phyloP scores from a whole-genome alignment of 2,113 vertebrate species.

The Misgurnus anguillicaudatus region DNA sequence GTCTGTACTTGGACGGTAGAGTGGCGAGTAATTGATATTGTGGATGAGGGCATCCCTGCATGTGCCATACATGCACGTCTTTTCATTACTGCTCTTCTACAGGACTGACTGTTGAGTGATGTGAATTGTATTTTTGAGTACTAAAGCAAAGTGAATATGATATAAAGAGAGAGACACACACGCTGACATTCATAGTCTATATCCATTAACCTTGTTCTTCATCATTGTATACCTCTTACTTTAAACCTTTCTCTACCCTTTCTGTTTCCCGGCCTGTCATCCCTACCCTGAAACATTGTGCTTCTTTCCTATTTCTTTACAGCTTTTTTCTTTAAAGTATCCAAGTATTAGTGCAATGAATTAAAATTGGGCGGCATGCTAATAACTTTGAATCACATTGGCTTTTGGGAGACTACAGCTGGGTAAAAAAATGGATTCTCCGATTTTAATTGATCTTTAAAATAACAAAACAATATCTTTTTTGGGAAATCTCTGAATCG shows the following conservation, averaged over 20 bases:
- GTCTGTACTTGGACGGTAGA: not conserved
- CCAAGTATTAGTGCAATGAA: too few relatives aligned
- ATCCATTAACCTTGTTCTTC: slow-evolving; percentile 22
- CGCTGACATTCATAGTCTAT: slow-evolving; percentile 7
- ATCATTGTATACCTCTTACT: slow-evolving; percentile 3
- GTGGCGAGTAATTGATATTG: not conserved
- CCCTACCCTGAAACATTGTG: not conserved
- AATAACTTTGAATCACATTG: too few relatives aligned
- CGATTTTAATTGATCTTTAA: too few relatives aligned
- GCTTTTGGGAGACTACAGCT: too few relatives aligned
- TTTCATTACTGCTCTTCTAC: not conserved
- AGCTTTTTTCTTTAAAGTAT: too few relatives aligned
- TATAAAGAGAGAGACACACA: slow-evolving; percentile 3
- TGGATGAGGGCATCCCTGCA: not conserved
- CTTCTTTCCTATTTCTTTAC: slow-evolving; percentile 6
- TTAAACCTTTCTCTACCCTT: not conserved
- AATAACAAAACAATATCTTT: too few relatives aligned
- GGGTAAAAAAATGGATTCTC: too few relatives aligned
- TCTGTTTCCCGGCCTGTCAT: not conserved
- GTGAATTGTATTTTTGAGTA: slow-evolving; percentile 15
- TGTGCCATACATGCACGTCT: not conserved
- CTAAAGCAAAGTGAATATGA: slow-evolving; percentile 18
- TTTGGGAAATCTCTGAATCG: too few relatives aligned
- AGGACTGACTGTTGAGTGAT: not conserved
- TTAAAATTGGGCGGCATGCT: too few relatives aligned